Conservation (phyloP, 1,140 invertebrate genomes). For the Ladona fulva region DNA sequence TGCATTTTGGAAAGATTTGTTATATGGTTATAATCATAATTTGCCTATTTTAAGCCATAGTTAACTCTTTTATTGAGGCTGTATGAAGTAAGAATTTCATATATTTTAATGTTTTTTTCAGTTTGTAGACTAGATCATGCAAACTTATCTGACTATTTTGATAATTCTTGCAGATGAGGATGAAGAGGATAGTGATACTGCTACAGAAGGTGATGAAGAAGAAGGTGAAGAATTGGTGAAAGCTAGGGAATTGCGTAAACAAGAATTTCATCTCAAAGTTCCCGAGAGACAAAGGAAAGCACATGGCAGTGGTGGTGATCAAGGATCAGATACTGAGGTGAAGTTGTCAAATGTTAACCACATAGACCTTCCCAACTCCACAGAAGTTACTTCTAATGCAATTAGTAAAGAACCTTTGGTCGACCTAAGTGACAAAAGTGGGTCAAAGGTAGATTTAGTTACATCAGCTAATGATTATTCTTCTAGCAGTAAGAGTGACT, state of each 20-base stretch:
- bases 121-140: too few species aligned
- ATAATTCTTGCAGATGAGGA: constrained; percentile 43
- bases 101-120: too few species aligned
- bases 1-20: too few species aligned
- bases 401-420: not conserved
- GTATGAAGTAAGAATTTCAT: too few species aligned
- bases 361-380: not conserved
- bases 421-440: not conserved
- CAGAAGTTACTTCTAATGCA: not conserved
- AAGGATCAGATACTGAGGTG: constrained; percentile 68
- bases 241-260: constrained; percentile 51
- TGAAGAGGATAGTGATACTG: constrained; percentile 48
- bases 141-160: too few species aligned
- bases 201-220: constrained; percentile 64
- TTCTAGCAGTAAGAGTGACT: not conserved
- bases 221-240: constrained; percentile 36
- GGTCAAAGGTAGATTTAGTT: too few species aligned
- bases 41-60: too few species aligned
- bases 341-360: constrained; percentile 19
- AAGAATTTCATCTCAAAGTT: constrained; percentile 57
- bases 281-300: constrained; percentile 38
- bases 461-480: too few species aligned
- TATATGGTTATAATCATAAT: too few species aligned
- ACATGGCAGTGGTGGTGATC: constrained; percentile 45
- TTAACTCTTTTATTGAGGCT: too few species aligned